A percentile compares a stretch with the other conserved stretches of the same genome.
Conservation (phyloP, 2,797 vertebrate species). For the Brachyalestes nurse region DNA sequence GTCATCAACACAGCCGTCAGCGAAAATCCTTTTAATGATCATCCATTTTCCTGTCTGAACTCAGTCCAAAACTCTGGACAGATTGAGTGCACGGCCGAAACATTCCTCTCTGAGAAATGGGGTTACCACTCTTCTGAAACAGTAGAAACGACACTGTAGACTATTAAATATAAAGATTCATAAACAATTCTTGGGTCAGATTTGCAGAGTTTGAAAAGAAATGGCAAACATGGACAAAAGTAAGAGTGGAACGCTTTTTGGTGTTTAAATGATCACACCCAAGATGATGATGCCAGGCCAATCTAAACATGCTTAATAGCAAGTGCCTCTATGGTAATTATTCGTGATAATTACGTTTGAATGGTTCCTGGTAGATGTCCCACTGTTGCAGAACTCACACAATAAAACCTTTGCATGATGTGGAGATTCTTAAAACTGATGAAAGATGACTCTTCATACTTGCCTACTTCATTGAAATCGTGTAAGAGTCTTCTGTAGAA, state of each 20-base stretch:
- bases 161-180: too few relatives aligned
- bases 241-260: too few relatives aligned
- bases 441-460: too few relatives aligned
- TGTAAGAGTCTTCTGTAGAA: too few relatives aligned
- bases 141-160: background rate
- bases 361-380: background rate
- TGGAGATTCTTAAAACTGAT: background rate
- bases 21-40: constrained; percentile 25
- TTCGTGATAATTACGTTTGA: background rate
- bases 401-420: background rate
- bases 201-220: too few relatives aligned
- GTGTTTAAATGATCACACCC: background rate
- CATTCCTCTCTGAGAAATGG: background rate
- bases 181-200: background rate
- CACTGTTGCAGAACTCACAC: background rate
- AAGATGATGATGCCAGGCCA: background rate
- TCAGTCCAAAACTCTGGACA: background rate
- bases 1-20: constrained; percentile 28
- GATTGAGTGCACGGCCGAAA: background rate
- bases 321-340: background rate
- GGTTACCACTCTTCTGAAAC: background rate
- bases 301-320: background rate
- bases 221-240: too few relatives aligned
- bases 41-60: constrained; percentile 30
- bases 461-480: too few relatives aligned